Percentiles rank a stretch among this genome's conserved stretches.
Evolutionary conservation across 92 coral and sea anemone genomes (phyloP).

Genomic region (Palythoa grandiflora): DNA sequence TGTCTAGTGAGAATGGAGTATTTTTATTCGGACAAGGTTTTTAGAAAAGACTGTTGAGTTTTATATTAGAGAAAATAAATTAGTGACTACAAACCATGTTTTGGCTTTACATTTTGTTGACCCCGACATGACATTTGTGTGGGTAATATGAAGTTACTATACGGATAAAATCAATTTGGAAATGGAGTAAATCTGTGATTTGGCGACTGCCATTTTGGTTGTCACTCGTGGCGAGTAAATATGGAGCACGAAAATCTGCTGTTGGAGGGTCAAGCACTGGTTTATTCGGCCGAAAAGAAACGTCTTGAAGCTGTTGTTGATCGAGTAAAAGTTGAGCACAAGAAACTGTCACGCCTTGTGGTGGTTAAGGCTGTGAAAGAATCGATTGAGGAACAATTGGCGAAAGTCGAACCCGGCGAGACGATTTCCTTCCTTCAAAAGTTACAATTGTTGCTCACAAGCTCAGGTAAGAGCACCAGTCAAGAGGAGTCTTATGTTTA

Average conservation of each 20-base stretch:
- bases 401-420: neutral
- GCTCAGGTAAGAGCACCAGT: neutral
- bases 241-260: constrained; percentile 9
- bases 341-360: neutral
- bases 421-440: constrained; percentile 3
- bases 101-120: constrained; percentile 34
- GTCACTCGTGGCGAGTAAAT: too few species aligned
- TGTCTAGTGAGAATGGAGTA: too few species aligned
- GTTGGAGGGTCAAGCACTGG: neutral
- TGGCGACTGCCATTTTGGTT: too few species aligned
- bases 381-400: neutral
- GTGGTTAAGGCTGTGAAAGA: neutral
- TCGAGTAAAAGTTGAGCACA: neutral
- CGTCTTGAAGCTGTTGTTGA: neutral
- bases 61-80: too few species aligned
- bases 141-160: neutral
- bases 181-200: too few species aligned
- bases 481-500: constrained; percentile 14
- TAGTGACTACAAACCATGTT: neutral
- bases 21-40: too few species aligned
- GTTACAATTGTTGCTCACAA: neutral
- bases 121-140: neutral
- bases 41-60: too few species aligned
- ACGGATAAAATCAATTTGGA: neutral
- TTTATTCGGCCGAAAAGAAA: neutral